phyloP scores from a whole-genome alignment of 1,140 invertebrate genomes.

The Orussus abietinus region DNA sequence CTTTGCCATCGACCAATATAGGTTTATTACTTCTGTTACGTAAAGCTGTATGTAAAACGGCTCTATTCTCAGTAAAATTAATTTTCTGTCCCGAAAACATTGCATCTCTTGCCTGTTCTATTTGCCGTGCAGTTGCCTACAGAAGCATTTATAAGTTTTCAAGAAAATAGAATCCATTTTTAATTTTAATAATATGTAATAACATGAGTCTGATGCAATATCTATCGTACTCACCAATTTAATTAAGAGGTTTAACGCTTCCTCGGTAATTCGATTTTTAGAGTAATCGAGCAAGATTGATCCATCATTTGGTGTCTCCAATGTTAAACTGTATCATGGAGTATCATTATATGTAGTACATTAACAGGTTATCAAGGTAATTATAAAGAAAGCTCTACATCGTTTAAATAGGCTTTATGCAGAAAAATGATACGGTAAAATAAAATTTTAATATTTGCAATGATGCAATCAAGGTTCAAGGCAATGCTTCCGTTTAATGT shows the following conservation, averaged over 20 bases:
- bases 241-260: constrained; percentile 71
- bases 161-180: too few relatives aligned
- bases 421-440: constrained; percentile 6
- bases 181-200: too few relatives aligned
- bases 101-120: constrained; percentile 80
- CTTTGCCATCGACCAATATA: constrained; percentile 82
- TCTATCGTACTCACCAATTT: constrained; percentile 67
- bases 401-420: not conserved
- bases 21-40: constrained; percentile 77
- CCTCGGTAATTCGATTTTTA: constrained; percentile 88
- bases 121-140: constrained; percentile 75
- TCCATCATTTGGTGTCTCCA: constrained; percentile 78
- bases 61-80: constrained; percentile 95
- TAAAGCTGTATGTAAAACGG: constrained; percentile 93
- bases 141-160: constrained; percentile 9
- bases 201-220: too few relatives aligned
- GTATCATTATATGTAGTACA: constrained; percentile 11
- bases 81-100: constrained; percentile 96
- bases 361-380: constrained; percentile 2
- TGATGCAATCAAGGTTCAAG: too few relatives aligned
- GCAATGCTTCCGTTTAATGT: too few relatives aligned
- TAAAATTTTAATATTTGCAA: too few relatives aligned
- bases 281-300: constrained; percentile 93
- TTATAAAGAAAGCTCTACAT: not conserved
- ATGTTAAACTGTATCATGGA: constrained; percentile 59